These are phyloP conservation scores for Pristionchus arcanus DNA, from an alignment of 2,888 invertebrate species.

Conservation along the genomic window DNA sequence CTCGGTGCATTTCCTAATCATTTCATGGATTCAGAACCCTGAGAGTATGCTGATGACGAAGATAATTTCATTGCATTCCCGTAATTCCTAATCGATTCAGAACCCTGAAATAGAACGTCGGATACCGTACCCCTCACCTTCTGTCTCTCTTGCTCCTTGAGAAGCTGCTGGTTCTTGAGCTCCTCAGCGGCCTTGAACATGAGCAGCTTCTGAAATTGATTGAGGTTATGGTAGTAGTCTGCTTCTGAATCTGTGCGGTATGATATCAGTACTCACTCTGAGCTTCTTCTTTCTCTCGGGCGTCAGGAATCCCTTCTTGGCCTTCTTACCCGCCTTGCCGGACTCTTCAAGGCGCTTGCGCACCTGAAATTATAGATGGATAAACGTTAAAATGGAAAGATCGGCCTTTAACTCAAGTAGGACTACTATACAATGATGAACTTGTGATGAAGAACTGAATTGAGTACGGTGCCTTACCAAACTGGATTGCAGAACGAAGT, in stretches of 20 bases:
- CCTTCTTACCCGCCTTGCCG: slow-evolving; percentile 93
- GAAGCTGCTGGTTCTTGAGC: slow-evolving; percentile 98
- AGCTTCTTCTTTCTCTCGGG: slow-evolving; percentile 99
- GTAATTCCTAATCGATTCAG: not conserved
- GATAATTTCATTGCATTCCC: not conserved
- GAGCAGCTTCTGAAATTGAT: slow-evolving; percentile 88
- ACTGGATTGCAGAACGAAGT: not conserved
- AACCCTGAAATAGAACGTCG: no score
- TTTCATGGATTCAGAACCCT: not conserved
- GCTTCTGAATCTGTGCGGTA: not conserved
- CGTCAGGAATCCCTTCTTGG: slow-evolving; percentile 98
- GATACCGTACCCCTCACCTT: slow-evolving; percentile 13
- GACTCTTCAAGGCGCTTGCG: slow-evolving; percentile 98
- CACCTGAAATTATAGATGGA: slow-evolving; percentile 85
- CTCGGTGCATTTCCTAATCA: not conserved
- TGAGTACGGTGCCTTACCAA: no score
- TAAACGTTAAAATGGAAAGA: no score
- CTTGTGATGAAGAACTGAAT: not conserved
- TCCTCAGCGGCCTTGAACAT: slow-evolving; percentile 99
- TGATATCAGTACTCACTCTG: slow-evolving; percentile 86
- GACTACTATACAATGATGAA: no score
- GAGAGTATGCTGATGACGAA: no score
- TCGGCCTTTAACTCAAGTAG: no score
- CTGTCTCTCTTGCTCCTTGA: slow-evolving; percentile 91
- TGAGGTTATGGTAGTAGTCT: not conserved